Evolutionary conservation across 2,888 invertebrate genomes (phyloP), one percentile per base, ranked within the genome.

Genomic region (Ophraella communa): DNA sequence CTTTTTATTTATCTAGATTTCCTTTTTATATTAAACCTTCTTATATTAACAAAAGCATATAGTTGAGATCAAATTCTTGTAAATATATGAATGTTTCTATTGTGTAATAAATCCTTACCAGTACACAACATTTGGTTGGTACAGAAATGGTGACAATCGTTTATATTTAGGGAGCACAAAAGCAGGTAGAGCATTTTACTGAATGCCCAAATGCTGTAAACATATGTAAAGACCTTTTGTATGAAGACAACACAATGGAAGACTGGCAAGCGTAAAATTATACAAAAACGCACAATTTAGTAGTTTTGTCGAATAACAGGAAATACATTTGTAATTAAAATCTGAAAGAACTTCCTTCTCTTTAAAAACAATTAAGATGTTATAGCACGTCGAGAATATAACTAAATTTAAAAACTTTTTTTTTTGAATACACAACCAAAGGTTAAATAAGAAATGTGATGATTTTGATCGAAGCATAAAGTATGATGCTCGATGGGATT

Each of bases 311-410:
- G 57, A 58, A 63, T 58, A 63, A 63, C 58, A 63, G 63, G 63
- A 63, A 63, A 58, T 58, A 52, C 63, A 63, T 63, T 63, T 53
- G 58, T 53, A 63, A 63, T 58, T 35, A 57, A 63, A 63, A 52
- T 21, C 23, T 62, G 58, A 63, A 49, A 53, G 63, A 58, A 58
- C 58, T 58, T 63, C 63, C 63, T 51, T 57, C 33, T 30, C 58
- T 45, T 47, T 51, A 21, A 24, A 58, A 45, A 45, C 44, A 52
- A 63, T 63, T 63, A 45, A 35, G 44, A 45, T 53, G 30, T 58
- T 53, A 53, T 63, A 30, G 17, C 59, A 42, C 51, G 51, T 59
- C 59, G 7, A 23, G 21, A 54, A 11, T 20, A 51, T 39, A 59
- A 59, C 51, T 59, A 39, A 14, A 39, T 51, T 59, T 59, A 51